Percentiles rank a stretch among this genome's conserved stretches.
These are phyloP conservation scores for Ectropis crepuscularia DNA, from an alignment of 2,888 invertebrate species.

Conservation along the genomic window DNA sequence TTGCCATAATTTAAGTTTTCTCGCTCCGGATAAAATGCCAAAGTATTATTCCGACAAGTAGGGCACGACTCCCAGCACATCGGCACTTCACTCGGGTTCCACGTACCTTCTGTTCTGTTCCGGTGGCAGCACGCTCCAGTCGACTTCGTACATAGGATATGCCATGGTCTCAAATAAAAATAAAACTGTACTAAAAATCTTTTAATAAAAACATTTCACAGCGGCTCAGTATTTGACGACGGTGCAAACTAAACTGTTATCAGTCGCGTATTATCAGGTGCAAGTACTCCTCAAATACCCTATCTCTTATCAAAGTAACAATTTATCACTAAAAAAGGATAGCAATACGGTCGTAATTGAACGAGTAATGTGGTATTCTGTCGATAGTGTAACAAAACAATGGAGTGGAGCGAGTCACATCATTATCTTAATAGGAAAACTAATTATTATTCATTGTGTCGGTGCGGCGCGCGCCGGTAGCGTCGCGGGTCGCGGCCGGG, in stretches of 20 bases:
- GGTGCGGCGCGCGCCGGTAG: slow-evolving; percentile 51
- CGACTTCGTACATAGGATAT: slow-evolving; percentile 89
- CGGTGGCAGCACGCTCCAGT: slow-evolving; percentile 94
- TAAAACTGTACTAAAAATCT: slow-evolving; percentile 54
- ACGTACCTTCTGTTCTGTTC: slow-evolving; percentile 93
- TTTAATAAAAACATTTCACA: slow-evolving; percentile 74
- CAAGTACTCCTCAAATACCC: slow-evolving; percentile 79
- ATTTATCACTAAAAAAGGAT: slow-evolving; percentile 83
- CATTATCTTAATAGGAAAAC: slow-evolving; percentile 81
- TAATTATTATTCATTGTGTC: slow-evolving; percentile 79
- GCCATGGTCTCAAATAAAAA: slow-evolving; percentile 68
- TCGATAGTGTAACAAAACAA: slow-evolving; percentile 80
- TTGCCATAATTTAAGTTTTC: slow-evolving; percentile 6
- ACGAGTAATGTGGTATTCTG: slow-evolving; percentile 74
- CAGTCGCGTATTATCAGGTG: slow-evolving; percentile 80
- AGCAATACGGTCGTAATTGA: slow-evolving; percentile 74
- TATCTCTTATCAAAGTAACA: slow-evolving; percentile 83
- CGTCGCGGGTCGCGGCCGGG: slow-evolving; percentile 39
- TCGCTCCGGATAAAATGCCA: neutral
- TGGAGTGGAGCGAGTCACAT: slow-evolving; percentile 67
- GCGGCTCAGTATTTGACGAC: slow-evolving; percentile 71
- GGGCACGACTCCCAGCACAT: slow-evolving; percentile 8
- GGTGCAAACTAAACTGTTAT: slow-evolving; percentile 79
- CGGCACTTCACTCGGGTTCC: slow-evolving; percentile 25
- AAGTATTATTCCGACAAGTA: slow-evolving; percentile 5